Evolutionary conservation across 2,888 invertebrate species (phyloP), one percentile per base, ranked within the genome.

Genomic region (Hydrotaea diabolus): DNA sequence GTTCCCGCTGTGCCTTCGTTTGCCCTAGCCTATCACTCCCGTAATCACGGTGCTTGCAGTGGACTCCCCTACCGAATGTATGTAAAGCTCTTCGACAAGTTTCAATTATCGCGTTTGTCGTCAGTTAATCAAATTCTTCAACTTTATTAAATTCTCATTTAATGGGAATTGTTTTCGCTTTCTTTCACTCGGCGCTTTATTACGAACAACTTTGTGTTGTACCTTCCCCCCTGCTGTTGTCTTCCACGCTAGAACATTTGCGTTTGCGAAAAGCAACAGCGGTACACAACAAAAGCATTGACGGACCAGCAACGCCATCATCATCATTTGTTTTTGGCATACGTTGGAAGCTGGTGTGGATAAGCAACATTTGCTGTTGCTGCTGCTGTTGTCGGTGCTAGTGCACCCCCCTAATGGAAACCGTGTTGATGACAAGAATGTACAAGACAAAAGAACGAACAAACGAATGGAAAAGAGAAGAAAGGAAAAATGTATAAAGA

Each of bases 361-460:
- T 26, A 26, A 21, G 15, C 26, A 11, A 59, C 59, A 59, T 43
- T 46, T 69, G 23, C 46, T 36, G 39, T 36, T 15, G 36, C 36
- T 36, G 36, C 36, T 39, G 39, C 39, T 39, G 39, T 39, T 39
- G 39, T 39, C 39, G 39, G 9, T 39, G 21, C 36, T 36, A 17
- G 23, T 46, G 69, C 15, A 46, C n/a, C 19, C 23, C n/a, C 49
- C 59, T 80, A 74, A 80, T 77, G 77, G 36, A 82, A 80, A 77
- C 64, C 26, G 49, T 76, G 79, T 53, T 76, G 82, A 59, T 59
- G 69, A 59, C 53, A 78, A 74, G 49, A 53, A 39, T 26, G 15
- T 43, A 46, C 11, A 64, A 46, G 46, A 69, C 69, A 77, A 59
- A 59, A 39, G 4, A 46, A 69, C 23, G 21, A 43, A 23, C 15